These are phyloP conservation scores for Blastomussa wellsi DNA, from an alignment of 92 coral and sea anemone genomes.

Conservation along the genomic window DNA sequence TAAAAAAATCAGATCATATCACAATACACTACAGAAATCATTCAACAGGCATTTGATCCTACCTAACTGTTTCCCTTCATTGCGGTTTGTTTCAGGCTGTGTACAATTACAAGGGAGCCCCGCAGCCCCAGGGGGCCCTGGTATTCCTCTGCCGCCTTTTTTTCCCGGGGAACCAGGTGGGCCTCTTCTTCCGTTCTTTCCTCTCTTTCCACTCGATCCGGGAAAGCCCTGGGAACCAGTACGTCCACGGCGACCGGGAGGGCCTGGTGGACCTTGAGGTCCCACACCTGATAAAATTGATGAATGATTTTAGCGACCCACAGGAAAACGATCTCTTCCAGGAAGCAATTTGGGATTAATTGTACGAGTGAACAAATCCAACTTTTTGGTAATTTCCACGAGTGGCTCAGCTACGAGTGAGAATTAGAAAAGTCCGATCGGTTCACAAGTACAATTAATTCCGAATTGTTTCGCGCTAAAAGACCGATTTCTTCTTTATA, in stretches of 20 bases:
- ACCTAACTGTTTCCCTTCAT: neutral
- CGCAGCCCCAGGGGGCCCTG: neutral
- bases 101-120: neutral
- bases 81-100: neutral
- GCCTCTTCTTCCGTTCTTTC: neutral
- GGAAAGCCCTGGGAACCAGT: neutral
- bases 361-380: too few relatives aligned
- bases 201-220: neutral
- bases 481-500: too few relatives aligned
- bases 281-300: neutral
- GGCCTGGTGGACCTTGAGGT: neutral
- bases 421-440: too few relatives aligned
- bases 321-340: too few relatives aligned
- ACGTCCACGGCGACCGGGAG: neutral
- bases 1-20: too few relatives aligned
- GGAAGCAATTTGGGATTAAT: too few relatives aligned
- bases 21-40: too few relatives aligned
- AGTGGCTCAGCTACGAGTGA: too few relatives aligned
- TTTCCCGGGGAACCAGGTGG: neutral
- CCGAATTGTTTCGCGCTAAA: too few relatives aligned
- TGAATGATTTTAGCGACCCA: too few relatives aligned
- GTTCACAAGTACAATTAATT: too few relatives aligned
- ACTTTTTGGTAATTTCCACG: too few relatives aligned
- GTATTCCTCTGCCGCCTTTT: neutral
- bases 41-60: neutral